Conservation (phyloP, 2,113 vertebrate species). For the Bos indicus region DNA sequence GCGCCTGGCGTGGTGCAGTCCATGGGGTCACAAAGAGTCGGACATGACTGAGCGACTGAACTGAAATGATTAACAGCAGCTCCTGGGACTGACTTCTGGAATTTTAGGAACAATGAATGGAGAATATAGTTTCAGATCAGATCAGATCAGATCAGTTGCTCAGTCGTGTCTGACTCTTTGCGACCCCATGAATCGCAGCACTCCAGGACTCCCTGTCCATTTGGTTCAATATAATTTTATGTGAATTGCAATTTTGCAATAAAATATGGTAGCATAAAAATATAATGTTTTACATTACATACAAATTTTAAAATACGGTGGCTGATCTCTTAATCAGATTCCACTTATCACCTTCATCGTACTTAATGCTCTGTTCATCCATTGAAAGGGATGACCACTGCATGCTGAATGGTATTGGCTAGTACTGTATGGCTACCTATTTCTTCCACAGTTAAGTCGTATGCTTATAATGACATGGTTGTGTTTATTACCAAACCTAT, state of each 20-base stretch:
- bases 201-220: no score
- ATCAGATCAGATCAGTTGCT: no score
- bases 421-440: not conserved
- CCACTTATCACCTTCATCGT: not conserved
- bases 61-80: not conserved
- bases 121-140: not conserved
- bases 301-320: not conserved
- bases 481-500: not conserved
- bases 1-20: not conserved
- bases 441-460: not conserved
- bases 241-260: not conserved
- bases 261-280: not conserved
- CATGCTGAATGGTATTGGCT: not conserved
- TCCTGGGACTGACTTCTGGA: not conserved
- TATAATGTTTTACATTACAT: not conserved
- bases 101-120: not conserved
- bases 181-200: no score
- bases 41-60: fast-evolving
- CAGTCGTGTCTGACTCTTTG: no score
- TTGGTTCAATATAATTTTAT: not conserved
- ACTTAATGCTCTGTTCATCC: not conserved
- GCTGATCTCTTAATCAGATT: not conserved
- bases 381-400: not conserved
- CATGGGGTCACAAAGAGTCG: fast-evolving
- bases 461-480: not conserved